Evolutionary conservation across 2,888 invertebrate species (phyloP).

Genomic region (Lepidochitona cinerea): DNA sequence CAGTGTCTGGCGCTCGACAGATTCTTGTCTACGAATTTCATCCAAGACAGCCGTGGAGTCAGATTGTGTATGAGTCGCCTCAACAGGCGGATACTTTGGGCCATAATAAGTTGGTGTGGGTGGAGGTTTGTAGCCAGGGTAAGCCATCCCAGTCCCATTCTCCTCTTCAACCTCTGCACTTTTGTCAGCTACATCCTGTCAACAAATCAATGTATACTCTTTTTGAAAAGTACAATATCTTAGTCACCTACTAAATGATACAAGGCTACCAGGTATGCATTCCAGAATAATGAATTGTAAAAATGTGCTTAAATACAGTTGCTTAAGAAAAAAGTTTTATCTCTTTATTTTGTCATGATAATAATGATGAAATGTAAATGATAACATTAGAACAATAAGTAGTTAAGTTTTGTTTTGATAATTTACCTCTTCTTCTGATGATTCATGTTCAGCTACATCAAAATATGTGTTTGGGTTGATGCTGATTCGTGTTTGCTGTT

Average conservation of each 20-base stretch:
- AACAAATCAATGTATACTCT: too few species aligned
- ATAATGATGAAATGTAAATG: too few species aligned
- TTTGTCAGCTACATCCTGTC: too few species aligned
- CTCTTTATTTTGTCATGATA: too few species aligned
- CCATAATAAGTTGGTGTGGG: slow-evolving; percentile 39
- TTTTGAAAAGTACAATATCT: too few species aligned
- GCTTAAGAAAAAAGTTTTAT: too few species aligned
- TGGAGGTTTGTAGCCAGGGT: slow-evolving; percentile 60
- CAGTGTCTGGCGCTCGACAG: slow-evolving; percentile 58
- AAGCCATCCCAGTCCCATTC: slow-evolving; percentile 47
- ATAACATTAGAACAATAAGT: too few species aligned
- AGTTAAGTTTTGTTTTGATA: background rate
- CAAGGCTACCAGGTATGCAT: too few species aligned
- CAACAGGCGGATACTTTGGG: slow-evolving; percentile 51
- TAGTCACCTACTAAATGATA: too few species aligned
- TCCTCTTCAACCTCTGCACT: too few species aligned
- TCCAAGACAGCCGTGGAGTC: slow-evolving; percentile 18
- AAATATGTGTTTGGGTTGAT: slow-evolving; percentile 25
- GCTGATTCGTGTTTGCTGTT: background rate
- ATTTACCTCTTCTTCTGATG: slow-evolving; percentile 6
- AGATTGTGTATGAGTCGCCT: slow-evolving; percentile 1
- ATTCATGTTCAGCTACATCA: slow-evolving; percentile 38
- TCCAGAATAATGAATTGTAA: too few species aligned
- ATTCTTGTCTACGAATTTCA: slow-evolving; percentile 55
- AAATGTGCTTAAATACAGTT: too few species aligned